Evolutionary conservation across 2,113 vertebrate species (phyloP).

Genomic region (Brachirus orientalis): DNA sequence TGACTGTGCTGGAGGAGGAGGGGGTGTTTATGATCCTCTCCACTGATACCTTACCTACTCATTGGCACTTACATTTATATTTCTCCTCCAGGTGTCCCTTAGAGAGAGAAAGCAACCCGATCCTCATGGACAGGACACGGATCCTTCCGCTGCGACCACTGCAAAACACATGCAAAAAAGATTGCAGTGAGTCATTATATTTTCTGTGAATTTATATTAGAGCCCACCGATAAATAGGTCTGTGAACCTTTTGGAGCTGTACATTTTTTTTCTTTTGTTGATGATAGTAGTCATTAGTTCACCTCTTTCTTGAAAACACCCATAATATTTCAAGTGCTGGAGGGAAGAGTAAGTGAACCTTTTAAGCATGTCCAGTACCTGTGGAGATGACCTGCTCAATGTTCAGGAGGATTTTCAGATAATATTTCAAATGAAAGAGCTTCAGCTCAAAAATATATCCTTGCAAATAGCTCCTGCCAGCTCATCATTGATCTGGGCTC

Average conservation of each 20-base stretch:
- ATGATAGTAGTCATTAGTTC: not conserved
- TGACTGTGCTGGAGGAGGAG: not conserved
- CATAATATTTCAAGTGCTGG: not conserved
- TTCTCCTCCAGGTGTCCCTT: constrained; percentile 98
- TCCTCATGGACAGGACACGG: constrained; percentile 94
- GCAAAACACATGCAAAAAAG: constrained; percentile 23
- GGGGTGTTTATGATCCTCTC: not conserved
- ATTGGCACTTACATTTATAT: constrained; percentile 91
- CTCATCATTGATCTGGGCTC: too few species aligned
- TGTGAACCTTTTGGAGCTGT: too few species aligned
- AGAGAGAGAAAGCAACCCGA: constrained; percentile 93
- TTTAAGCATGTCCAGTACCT: not conserved
- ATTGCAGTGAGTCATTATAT: not conserved
- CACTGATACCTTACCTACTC: not conserved
- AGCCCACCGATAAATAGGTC: not conserved
- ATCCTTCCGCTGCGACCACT: constrained; percentile 97
- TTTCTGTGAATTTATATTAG: not conserved
- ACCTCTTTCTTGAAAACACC: not conserved
- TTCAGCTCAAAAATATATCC: too few species aligned
- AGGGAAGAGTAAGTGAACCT: not conserved
- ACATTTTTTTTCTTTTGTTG: not conserved
- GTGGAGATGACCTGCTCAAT: not conserved
- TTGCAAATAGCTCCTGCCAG: too few species aligned
- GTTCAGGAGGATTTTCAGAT: too few species aligned
- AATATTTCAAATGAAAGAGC: too few species aligned